Base-by-base conservation (phyloP, 2,888 invertebrate species). In the Plemyria rubiginata region DNA sequence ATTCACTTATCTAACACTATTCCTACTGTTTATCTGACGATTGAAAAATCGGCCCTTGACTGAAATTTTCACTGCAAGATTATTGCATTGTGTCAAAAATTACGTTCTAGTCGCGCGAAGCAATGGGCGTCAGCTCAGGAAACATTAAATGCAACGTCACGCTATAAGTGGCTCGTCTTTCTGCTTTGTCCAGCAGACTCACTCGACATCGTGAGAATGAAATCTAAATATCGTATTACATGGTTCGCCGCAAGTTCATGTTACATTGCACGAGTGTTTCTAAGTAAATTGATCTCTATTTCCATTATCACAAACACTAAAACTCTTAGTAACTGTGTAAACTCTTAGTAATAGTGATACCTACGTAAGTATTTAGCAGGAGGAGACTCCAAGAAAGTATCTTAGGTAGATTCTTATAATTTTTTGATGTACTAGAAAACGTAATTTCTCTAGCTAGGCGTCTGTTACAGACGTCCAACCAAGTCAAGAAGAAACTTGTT, bases 151-250 rank as follows among this genome's bases (percentile, higher is more conserved):
- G 11, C 11, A 7, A 38, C 11, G 36, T 11, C 11, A 38, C 36
- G 9, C 11, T 43, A 16, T 11, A 45, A 45, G 3, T 45, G 45
- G 0, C 45, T 28, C n/a, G 1, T 48, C 7, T 28, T 28, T 48
- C n/a, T 36, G 50, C 36, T 15, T 16, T 16, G 12, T 36, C 45
- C n/a, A 46, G 22, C 41, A n/a, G 41, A 53, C 28, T 41, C 8
- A 15, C 55, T 38, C 1, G 16, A 3, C 12, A 12, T 36, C 54
- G 54, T 55, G 54, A 16, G 54, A 55, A 48, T 38, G n/a, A 3
- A 55, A 38, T 55, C 46, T 12, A 46, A 12, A 46, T 22, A 55
- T 55, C 13, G 38, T 46, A 15, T 55, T 55, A 38, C 48, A 50
- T n/a, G 54, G 36, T 38, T 48, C 12, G 36, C 46, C 54, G 22